Evolutionary conservation across 1,140 invertebrate species (phyloP), one percentile per base, ranked within the genome.

Genomic region (Anoplophora glabripennis): DNA sequence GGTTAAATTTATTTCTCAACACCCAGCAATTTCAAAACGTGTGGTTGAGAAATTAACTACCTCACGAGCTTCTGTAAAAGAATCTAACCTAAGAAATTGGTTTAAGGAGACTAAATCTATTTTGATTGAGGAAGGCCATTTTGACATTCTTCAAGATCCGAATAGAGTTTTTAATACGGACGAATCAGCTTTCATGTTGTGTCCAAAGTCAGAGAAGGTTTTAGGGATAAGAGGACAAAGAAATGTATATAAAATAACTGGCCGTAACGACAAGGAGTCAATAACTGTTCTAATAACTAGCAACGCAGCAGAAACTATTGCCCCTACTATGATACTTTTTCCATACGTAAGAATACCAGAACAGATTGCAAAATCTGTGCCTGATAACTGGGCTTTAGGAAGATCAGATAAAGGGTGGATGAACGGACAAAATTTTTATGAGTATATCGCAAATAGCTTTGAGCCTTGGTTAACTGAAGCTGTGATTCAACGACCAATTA

Each of bases 341-440:
- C 12, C 18, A 34, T 58, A 58, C 42, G 47, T 41, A 28, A 40
- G 46, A 15, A 41, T 49, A n/a, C 56, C 56, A 5, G 4, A 17
- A 21, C n/a, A 7, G 10, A 40, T 58, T 12, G 15, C 21, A 11
- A 35, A 9, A 21, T 7, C 15, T 35, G 38, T 58, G 7, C 35
- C 35, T 4, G 14, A 42, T 18, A 33, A 51, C 11, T 78, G 75
- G 73, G 67, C 61, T 37, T 42, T 74, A 37, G 75, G 74, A 12
- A 55, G 65, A 28, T 62, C 71, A n/a, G 71, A 76, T 17, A 72
- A 55, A 18, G 73, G 77, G 7, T 79, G 76, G 76, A 78, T 76
- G 72, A 76, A 46, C 41, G 67, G 21, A 17, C 68, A 69, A 67
- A 52, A 61, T 9, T 78, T 77, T 59, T 78, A 70, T 59, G 69